These are phyloP conservation scores for western clawed frog (Xenopus tropicalis) DNA, from an alignment of 2,113 vertebrate species.

Conservation along the genomic window UCB_Xtro_10.0 CM004450.2:48751001-48751500, in stretches of 20 bases:
- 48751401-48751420: too few species aligned
- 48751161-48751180: constrained; percentile 43
- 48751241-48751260: constrained; percentile 67
- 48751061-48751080: constrained; percentile 66
- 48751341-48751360: background rate
- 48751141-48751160: constrained; percentile 40
- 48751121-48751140: constrained; percentile 54
- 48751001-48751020: constrained; percentile 75
- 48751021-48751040: constrained; percentile 62
- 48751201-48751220: too few species aligned
- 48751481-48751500: constrained; percentile 9
- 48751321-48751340: background rate
- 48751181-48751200: constrained; percentile 63
- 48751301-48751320: background rate
- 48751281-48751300: background rate
- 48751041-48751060: constrained; percentile 65
- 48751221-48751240: constrained; percentile 66
- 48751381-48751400: background rate
- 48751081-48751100: constrained; percentile 96
- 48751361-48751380: background rate
- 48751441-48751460: background rate
- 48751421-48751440: background rate
- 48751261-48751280: constrained; percentile 63
- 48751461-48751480: background rate
- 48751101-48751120: constrained; percentile 84